A percentile compares a stretch with the other conserved stretches of the same genome.
phyloP scores from a whole-genome alignment of 2,797 vertebrate species.

The Ctenochaetus hawaiiensis region DNA sequence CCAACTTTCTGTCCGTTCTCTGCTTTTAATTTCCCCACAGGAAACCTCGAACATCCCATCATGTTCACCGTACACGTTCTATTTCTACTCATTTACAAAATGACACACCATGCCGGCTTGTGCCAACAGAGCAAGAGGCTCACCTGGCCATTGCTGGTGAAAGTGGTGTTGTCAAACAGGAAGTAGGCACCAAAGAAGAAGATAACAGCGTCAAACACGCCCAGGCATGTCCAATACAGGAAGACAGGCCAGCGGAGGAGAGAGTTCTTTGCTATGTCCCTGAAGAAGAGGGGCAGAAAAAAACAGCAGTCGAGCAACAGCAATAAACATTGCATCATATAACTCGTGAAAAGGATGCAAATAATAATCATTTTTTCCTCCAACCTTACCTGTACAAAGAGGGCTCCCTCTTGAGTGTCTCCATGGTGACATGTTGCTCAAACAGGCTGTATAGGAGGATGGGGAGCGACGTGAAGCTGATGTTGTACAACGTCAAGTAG shows the following conservation, averaged over 20 bases:
- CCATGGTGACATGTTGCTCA: slow-evolving; percentile 94
- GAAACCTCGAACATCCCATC: slow-evolving; percentile 36
- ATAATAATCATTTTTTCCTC: background rate
- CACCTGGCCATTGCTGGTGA: slow-evolving; percentile 94
- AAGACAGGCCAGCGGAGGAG: slow-evolving; percentile 95
- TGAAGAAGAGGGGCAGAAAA: slow-evolving; percentile 56
- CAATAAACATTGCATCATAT: background rate
- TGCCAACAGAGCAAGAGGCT: slow-evolving; percentile 32
- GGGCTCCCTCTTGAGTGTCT: slow-evolving; percentile 92
- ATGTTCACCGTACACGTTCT: background rate
- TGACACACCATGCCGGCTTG: background rate
- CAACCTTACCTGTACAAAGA: slow-evolving; percentile 91
- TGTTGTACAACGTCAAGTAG: slow-evolving; percentile 98
- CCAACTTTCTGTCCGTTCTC: slow-evolving; percentile 38
- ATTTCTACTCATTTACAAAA: background rate
- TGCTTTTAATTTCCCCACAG: slow-evolving; percentile 28
- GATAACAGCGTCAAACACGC: slow-evolving; percentile 93
- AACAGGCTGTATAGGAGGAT: slow-evolving; percentile 97
- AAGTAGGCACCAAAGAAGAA: slow-evolving; percentile 99
- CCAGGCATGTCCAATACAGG: slow-evolving; percentile 97
- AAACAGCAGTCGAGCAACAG: background rate
- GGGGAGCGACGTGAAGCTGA: slow-evolving; percentile 99
- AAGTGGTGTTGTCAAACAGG: slow-evolving; percentile 94
- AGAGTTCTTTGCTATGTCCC: slow-evolving; percentile 96
- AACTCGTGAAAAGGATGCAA: background rate